Evolutionary conservation across 1,140 invertebrate genomes (phyloP).

Genomic region (Apolygus lucorum): DNA sequence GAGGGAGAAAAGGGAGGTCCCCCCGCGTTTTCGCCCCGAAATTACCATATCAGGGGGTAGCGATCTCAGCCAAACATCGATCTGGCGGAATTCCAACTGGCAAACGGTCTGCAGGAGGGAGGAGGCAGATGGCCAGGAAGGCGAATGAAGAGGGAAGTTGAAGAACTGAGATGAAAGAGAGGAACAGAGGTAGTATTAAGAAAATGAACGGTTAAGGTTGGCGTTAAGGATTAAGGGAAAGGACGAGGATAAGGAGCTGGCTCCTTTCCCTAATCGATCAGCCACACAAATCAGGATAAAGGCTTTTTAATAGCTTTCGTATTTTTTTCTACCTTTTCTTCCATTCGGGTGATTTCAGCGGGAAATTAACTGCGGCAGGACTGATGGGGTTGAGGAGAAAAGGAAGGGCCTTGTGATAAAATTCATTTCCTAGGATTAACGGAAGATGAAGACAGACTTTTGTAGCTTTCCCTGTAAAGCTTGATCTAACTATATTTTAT

Average conservation of each 20-base stretch:
- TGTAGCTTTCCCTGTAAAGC: too few species aligned
- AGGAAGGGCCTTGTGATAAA: too few species aligned
- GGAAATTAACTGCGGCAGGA: not conserved
- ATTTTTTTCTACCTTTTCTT: not conserved
- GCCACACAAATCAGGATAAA: slow-evolving; percentile 4
- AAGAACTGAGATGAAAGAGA: too few species aligned
- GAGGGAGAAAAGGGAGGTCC: not conserved
- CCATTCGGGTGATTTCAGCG: not conserved
- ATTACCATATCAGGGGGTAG: not conserved
- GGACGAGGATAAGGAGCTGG: slow-evolving; percentile 4
- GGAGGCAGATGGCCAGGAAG: not conserved
- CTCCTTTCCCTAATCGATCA: slow-evolving; percentile 9
- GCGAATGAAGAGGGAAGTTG: not conserved
- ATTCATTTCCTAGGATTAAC: too few species aligned
- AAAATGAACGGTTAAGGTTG: too few species aligned
- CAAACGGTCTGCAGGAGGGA: not conserved
- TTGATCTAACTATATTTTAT: too few species aligned
- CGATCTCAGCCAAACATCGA: not conserved
- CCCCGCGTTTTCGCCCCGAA: not conserved
- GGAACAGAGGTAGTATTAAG: too few species aligned
- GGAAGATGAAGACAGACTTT: too few species aligned
- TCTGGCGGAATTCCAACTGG: not conserved
- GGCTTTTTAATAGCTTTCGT: slow-evolving; percentile 7
- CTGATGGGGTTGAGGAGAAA: too few species aligned
- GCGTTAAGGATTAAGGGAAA: too few species aligned